A percentile compares a stretch with the other conserved stretches of the same genome.
phyloP scores from a whole-genome alignment of 2,888 invertebrate species.

The Oxycera nigricornis region DNA sequence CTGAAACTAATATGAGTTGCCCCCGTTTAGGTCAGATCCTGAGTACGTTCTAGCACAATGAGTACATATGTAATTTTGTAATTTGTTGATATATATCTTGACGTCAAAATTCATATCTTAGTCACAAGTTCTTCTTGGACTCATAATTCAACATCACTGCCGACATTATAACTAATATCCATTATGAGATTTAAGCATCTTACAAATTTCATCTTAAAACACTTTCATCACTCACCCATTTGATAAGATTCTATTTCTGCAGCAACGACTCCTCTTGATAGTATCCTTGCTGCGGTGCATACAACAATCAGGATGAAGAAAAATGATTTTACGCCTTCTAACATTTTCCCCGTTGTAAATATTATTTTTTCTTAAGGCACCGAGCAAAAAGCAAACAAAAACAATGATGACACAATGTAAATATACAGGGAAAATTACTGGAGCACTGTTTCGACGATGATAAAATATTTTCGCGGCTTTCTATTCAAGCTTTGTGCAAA shows the following conservation, averaged over 20 bases:
- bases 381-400: not conserved
- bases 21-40: too few species aligned
- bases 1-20: too few species aligned
- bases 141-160: too few species aligned
- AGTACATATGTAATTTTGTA: too few species aligned
- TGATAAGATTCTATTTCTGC: not conserved
- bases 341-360: not conserved
- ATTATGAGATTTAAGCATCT: too few species aligned
- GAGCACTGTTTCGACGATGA: not conserved
- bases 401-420: not conserved
- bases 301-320: not conserved
- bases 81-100: too few species aligned
- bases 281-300: not conserved
- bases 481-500: not conserved
- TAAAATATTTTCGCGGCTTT: not conserved
- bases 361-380: not conserved
- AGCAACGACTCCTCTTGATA: not conserved
- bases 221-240: not conserved
- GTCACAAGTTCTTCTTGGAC: too few species aligned
- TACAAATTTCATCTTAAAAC: not conserved
- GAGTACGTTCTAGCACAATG: too few species aligned
- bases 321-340: not conserved
- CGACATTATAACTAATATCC: too few species aligned
- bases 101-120: too few species aligned
- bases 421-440: not conserved